A percentile compares a stretch with the other conserved stretches of the same genome.
Evolutionary conservation across 35 echinoderm and acorn worm genomes (phyloP).

Genomic region (Apostichopus californicus): DNA sequence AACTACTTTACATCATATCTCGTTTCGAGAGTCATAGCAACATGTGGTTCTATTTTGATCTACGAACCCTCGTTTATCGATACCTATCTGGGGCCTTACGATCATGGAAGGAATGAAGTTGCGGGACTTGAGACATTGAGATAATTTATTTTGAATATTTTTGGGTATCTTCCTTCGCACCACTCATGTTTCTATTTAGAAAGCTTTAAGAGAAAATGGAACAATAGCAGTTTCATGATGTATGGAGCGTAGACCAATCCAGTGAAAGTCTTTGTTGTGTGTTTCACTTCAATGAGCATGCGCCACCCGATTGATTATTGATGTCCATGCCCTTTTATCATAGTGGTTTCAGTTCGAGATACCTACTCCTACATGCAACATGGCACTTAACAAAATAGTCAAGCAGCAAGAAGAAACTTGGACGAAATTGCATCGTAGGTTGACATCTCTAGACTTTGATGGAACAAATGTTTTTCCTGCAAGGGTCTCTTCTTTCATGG

Average conservation of each 20-base stretch:
- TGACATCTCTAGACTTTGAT: neutral
- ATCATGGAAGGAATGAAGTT: too few relatives aligned
- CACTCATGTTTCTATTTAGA: neutral
- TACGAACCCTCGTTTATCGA: neutral
- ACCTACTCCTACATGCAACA: neutral
- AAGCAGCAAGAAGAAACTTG: conserved; percentile 19
- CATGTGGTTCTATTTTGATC: neutral
- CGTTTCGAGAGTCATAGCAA: neutral
- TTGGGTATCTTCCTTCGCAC: too few relatives aligned
- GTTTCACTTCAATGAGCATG: too few relatives aligned
- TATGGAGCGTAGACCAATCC: too few relatives aligned
- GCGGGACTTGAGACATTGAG: too few relatives aligned
- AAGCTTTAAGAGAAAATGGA: neutral
- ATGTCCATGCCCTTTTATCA: too few relatives aligned
- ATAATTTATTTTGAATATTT: too few relatives aligned
- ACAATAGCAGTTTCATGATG: too few relatives aligned
- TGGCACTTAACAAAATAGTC: neutral
- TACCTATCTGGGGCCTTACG: neutral
- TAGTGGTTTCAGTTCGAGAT: neutral
- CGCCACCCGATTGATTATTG: too few relatives aligned
- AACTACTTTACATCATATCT: neutral
- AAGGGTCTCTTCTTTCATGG: neutral
- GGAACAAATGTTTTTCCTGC: neutral
- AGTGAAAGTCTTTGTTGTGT: too few relatives aligned
- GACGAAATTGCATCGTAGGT: neutral